These are phyloP conservation scores for Penaeus chinensis DNA, from an alignment of 1,140 invertebrate genomes.

Conservation along the genomic window DNA sequence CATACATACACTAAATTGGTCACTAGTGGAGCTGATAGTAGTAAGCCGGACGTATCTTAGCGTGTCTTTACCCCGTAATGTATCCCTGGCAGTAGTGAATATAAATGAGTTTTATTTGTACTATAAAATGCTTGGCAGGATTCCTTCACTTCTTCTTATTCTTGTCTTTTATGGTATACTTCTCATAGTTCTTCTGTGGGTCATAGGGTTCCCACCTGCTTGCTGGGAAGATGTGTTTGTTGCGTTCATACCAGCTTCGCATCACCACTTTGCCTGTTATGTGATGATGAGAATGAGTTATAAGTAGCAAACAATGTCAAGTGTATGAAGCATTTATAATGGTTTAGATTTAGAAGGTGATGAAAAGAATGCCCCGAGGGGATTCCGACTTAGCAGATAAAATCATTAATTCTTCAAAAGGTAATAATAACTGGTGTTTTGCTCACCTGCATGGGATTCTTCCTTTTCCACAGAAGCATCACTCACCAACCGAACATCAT, in stretches of 20 bases:
- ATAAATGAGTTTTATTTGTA: slow-evolving; percentile 23
- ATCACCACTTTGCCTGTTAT: slow-evolving; percentile 74
- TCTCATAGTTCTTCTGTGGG: slow-evolving; percentile 97
- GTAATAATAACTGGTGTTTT: background rate
- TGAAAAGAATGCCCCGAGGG: no score
- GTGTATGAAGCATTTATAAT: no score
- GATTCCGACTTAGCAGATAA: no score
- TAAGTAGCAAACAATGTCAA: no score
- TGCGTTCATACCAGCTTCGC: slow-evolving; percentile 94
- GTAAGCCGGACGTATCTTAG: no score
- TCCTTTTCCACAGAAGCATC: slow-evolving; percentile 96
- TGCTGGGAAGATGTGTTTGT: slow-evolving; percentile 99
- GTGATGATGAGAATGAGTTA: no score
- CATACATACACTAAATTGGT: no score
- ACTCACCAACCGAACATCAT: slow-evolving; percentile 93
- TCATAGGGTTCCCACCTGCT: slow-evolving; percentile 99
- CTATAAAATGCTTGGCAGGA: background rate
- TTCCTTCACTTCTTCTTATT: slow-evolving; percentile 68
- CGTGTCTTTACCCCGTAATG: no score
- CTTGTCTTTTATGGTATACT: slow-evolving; percentile 88
- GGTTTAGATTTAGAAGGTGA: no score
- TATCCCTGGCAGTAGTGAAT: no score
- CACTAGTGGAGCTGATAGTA: no score
- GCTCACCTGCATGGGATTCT: slow-evolving; percentile 70
- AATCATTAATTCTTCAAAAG: no score